Conservation (phyloP, 2,888 invertebrate genomes). For the Agrochola lychnidis region DNA sequence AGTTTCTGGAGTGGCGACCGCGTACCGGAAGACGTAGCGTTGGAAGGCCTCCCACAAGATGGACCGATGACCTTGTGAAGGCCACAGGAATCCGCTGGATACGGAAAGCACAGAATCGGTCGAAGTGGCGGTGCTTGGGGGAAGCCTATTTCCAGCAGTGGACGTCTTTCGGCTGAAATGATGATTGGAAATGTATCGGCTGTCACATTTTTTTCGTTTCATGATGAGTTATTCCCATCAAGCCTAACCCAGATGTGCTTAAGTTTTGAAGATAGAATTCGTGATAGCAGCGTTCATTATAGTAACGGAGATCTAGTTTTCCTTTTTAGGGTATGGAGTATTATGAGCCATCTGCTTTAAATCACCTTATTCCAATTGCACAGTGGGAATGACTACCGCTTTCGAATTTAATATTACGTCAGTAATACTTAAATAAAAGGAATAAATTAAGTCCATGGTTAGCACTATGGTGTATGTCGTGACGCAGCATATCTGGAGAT, state of each 20-base stretch:
- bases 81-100: too few species aligned
- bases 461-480: background rate
- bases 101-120: too few species aligned
- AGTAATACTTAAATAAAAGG: background rate
- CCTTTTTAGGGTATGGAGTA: background rate
- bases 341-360: background rate
- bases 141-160: too few species aligned
- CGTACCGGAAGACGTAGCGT: too few species aligned
- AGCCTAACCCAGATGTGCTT: background rate
- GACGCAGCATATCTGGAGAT: conserved; percentile 14
- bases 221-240: background rate
- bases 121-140: too few species aligned
- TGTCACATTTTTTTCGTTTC: background rate
- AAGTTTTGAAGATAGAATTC: background rate
- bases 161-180: too few species aligned
- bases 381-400: background rate
- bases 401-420: background rate
- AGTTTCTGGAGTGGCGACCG: too few species aligned
- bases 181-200: background rate
- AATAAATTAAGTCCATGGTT: background rate
- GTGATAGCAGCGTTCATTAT: background rate
- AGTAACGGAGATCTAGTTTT: background rate
- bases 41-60: too few species aligned
- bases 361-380: background rate
- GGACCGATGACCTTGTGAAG: too few species aligned